Conservation (phyloP, 2,888 invertebrate genomes). For the Prenolepis imparis region DNA sequence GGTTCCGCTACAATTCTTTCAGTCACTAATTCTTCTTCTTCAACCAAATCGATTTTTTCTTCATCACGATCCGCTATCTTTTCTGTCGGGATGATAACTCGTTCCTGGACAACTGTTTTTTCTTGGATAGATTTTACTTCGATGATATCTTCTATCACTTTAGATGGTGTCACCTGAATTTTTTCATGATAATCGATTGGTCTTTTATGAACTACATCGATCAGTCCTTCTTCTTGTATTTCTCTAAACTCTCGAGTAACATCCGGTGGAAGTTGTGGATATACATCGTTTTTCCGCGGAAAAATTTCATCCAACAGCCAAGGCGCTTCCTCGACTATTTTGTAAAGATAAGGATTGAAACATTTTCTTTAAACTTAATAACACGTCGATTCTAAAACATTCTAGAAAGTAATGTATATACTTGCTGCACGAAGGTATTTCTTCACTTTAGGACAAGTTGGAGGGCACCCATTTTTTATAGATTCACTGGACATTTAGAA, state of each 20-base stretch:
- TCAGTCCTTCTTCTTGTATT: neutral
- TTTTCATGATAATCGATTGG: neutral
- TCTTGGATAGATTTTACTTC: neutral
- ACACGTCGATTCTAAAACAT: neutral
- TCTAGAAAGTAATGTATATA: constrained; percentile 39
- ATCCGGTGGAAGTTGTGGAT: neutral
- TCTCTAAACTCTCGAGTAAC: neutral
- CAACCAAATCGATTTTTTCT: constrained; percentile 3
- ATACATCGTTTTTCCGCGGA: neutral
- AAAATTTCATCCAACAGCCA: constrained; percentile 20
- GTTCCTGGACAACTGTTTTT: neutral
- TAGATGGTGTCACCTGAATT: neutral
- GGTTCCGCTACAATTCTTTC: too few relatives aligned
- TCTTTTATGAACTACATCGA: neutral
- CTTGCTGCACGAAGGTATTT: constrained; percentile 60
- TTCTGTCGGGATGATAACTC: neutral
- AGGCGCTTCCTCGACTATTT: constrained; percentile 22
- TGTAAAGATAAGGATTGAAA: neutral
- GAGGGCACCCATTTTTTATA: constrained; percentile 45
- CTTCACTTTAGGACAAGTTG: constrained; percentile 67
- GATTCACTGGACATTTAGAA: constrained; percentile 55
- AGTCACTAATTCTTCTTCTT: too few relatives aligned
- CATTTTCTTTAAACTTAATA: neutral
- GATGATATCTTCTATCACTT: constrained; percentile 1
- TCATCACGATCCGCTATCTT: neutral